Evolutionary conservation across 2,888 invertebrate genomes (phyloP), one percentile per base, ranked within the genome.

Genomic region (Drosophila quinaria): DNA sequence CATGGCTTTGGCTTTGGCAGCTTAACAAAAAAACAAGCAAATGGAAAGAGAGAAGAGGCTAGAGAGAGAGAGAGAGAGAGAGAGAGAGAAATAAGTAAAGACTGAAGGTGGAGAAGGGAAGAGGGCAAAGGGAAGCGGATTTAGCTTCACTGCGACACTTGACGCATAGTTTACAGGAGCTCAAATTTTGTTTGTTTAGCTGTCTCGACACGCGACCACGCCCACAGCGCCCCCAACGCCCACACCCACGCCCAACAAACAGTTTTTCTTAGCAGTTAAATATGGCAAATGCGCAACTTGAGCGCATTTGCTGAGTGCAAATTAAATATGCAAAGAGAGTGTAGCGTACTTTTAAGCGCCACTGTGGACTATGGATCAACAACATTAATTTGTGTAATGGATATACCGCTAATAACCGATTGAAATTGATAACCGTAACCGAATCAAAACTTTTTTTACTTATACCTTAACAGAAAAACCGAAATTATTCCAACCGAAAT

Each of bases 291-390:
- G 82, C 80, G 74, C 70, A 74, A 70, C 68, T 78, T 78, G 65
- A 44, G 35, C 74, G 73, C 67, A 71, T 82, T 83, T 70, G 67
- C 74, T 50, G 72, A 89, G 88, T 87, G 80, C 78, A 89, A 86
- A 89, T 89, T 85, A 90, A 89, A 90, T 87, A 89, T 87, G 85
- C 76, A 15, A 47, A 77, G 74, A 76, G 75, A 77, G 72, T 69
- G 54, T 64, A 55, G 64, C 69, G 64, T 68, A 60, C 74, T 69
- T 72, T 65, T 37, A 37, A 70, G 61, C 65, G 66, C 56, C 47
- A 69, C 70, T 76, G 62, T 52, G 56, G 11, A 52, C 52, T 11
- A 1, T 70, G 70, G 77, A 9, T 0, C 42, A 35, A 19, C 2
- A 0, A 2, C 17, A 6, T 17, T 4, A 10, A 22, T 22, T 22